Base-by-base conservation (phyloP, 2,797 vertebrate genomes). In the Zenarchopterus dispar region DNA sequence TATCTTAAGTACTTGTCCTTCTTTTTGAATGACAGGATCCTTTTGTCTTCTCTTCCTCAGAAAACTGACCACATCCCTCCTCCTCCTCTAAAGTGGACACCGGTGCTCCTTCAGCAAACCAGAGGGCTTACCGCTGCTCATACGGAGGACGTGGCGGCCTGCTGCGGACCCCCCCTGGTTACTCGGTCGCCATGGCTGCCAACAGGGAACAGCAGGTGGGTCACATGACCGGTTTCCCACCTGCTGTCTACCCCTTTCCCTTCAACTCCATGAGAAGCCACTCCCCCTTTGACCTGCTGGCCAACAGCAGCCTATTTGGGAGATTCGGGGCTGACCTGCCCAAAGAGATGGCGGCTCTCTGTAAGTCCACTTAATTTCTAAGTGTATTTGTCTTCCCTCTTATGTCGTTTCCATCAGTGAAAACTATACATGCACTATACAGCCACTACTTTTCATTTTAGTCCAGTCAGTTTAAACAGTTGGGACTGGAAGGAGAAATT, bases 291-390 rank as follows among this genome's bases (percentile, higher is more conserved):
- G 95, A 97, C 89, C 93, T 96, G 84, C 91, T 97, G 82, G 92
- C 94, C 82, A 95, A 94, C 86, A 94, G 93, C 77, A 94, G 88
- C 84, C 91, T 94, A 76, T 96, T 96, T 84, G 93, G 95, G 48
- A 93, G 95, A 84, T 96, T 96, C 43, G 93, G 95, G 61, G 93
- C 95, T 9, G 96, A 97, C 92, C 94, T 97, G 56, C 95, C 95
- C 74, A 96, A 96, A 92, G 96, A 97, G 89, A 97, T 97, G 96
- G 96, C 95, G 1, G 96, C 96, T 56, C 92, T 97, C 81, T 96
- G 96, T 96, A 90, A 97, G 96, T 97, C 65, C 68, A 75, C 68
- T 68, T 68, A 49, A 55, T 74, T 53, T 33, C 24, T 41, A 43
- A 44, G 47, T 53, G 59, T 52, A 24, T 75, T 63, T 53, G 17